A percentile compares a stretch with the other conserved stretches of the same genome.
These are phyloP conservation scores for Paratrypauchen microcephalus DNA, from an alignment of 2,797 vertebrate species.

Conservation along the genomic window DNA sequence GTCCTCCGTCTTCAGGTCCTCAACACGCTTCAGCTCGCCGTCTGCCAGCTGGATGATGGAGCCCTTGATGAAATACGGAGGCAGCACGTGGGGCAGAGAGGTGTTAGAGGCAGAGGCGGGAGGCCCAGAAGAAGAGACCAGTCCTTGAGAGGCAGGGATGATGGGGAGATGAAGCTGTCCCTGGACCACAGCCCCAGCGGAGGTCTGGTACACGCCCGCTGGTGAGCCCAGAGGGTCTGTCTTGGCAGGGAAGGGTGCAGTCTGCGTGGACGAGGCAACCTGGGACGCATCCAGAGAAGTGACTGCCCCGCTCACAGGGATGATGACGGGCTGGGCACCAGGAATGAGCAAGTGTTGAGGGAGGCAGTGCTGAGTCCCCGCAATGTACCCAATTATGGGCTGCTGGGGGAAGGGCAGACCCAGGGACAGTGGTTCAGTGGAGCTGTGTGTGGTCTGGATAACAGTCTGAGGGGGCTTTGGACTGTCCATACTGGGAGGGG, in stretches of 20 bases:
- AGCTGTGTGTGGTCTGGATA: conserved; percentile 91
- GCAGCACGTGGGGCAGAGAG: conserved; percentile 80
- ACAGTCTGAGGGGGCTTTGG: conserved; percentile 91
- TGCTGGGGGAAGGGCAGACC: conserved; percentile 88
- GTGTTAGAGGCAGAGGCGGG: conserved; percentile 75
- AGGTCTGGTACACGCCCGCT: conserved; percentile 62
- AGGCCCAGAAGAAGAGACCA: conserved; percentile 64
- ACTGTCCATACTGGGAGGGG: conserved; percentile 81
- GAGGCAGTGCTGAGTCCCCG: conserved; percentile 82
- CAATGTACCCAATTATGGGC: conserved; percentile 92
- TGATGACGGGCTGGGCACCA: conserved; percentile 90
- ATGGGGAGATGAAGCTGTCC: conserved; percentile 93
- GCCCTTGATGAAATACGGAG: conserved; percentile 96
- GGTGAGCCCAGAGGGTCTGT: conserved; percentile 82
- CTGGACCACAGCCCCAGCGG: conserved; percentile 84
- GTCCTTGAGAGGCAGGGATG: conserved; percentile 68
- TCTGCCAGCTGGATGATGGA: conserved; percentile 98
- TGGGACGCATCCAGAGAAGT: conserved; percentile 83
- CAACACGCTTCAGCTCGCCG: conserved; percentile 95
- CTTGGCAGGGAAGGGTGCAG: conserved; percentile 84
- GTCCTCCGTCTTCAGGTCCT: conserved; percentile 98
- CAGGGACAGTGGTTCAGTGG: conserved; percentile 86
- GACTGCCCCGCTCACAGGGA: conserved; percentile 84
- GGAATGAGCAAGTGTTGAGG: conserved; percentile 95
- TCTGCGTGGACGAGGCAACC: conserved; percentile 74